Conservation (phyloP, 2,113 vertebrate genomes). For the Xenotilapia leptura region DNA sequence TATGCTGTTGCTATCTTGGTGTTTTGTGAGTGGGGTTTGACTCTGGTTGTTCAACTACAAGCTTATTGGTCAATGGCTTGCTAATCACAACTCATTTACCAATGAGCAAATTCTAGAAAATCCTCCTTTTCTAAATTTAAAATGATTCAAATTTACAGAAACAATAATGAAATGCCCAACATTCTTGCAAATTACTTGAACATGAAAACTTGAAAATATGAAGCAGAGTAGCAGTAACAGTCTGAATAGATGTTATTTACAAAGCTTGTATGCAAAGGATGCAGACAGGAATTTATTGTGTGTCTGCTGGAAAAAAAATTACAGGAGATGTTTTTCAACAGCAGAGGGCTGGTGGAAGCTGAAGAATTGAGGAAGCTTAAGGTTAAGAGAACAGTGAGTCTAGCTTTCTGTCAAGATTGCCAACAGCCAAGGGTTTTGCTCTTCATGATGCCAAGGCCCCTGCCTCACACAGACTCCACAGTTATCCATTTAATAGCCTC, state of each 20-base stretch:
- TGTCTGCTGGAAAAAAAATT: neutral
- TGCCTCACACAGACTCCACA: neutral
- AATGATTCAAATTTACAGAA: neutral
- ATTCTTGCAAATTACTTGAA: neutral
- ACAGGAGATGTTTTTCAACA: neutral
- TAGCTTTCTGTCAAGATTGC: conserved; percentile 39
- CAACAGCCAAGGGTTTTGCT: conserved; percentile 18
- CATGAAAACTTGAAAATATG: neutral
- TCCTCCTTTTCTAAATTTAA: neutral
- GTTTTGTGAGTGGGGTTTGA: neutral
- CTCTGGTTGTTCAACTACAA: neutral
- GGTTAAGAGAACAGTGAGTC: conserved; percentile 55
- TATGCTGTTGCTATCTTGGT: neutral
- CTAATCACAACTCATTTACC: neutral
- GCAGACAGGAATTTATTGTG: neutral
- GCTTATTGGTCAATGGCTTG: neutral
- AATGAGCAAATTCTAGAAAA: neutral
- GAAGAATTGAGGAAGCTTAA: conserved; percentile 22
- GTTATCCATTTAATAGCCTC: conserved; percentile 33
- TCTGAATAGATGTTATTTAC: neutral
- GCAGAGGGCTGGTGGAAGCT: neutral
- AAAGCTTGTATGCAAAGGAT: neutral
- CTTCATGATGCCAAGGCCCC: conserved; percentile 36
- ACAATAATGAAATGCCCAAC: neutral
- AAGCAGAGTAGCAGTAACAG: neutral